phyloP scores from a whole-genome alignment of 2,888 invertebrate species.

The Syritta pipiens region DNA sequence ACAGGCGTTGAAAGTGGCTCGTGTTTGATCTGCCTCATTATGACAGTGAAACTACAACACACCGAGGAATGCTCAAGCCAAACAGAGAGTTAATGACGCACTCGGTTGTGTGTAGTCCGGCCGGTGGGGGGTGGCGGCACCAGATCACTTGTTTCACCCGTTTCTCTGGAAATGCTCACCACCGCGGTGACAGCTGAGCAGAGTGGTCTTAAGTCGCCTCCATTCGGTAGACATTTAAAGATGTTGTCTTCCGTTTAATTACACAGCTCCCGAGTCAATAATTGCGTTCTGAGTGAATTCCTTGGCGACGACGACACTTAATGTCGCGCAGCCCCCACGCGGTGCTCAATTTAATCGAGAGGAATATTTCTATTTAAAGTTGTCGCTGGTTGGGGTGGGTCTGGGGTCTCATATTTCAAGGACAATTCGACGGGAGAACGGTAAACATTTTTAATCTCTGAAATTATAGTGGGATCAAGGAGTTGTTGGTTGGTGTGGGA shows the following conservation, averaged over 20 bases:
- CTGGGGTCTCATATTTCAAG: conserved; percentile 20
- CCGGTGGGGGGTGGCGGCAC: background rate
- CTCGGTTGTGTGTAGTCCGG: background rate
- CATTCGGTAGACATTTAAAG: conserved; percentile 3
- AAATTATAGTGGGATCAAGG: background rate
- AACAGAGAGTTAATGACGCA: conserved; percentile 24
- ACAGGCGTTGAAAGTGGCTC: conserved; percentile 37
- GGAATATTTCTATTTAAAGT: background rate
- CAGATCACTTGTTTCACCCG: conserved; percentile 2
- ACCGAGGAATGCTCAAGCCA: conserved; percentile 38
- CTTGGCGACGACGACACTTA: conserved; percentile 7
- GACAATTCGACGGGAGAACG: background rate
- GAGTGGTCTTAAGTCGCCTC: conserved; percentile 1
- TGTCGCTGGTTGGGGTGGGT: background rate
- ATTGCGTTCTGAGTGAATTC: conserved; percentile 20
- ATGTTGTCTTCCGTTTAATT: conserved; percentile 33
- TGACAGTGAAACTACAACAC: conserved; percentile 49
- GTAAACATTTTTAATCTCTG: background rate
- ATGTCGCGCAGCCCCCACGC: background rate
- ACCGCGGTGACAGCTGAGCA: conserved; percentile 20
- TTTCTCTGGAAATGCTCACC: background rate
- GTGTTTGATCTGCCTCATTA: conserved; percentile 46
- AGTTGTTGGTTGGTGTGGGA: background rate
- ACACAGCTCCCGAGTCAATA: conserved; percentile 43
- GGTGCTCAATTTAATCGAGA: background rate